A percentile compares a stretch with the other conserved stretches of the same genome.
phyloP scores from a whole-genome alignment of 2,888 invertebrate species.

The Dysmachus trigonus region DNA sequence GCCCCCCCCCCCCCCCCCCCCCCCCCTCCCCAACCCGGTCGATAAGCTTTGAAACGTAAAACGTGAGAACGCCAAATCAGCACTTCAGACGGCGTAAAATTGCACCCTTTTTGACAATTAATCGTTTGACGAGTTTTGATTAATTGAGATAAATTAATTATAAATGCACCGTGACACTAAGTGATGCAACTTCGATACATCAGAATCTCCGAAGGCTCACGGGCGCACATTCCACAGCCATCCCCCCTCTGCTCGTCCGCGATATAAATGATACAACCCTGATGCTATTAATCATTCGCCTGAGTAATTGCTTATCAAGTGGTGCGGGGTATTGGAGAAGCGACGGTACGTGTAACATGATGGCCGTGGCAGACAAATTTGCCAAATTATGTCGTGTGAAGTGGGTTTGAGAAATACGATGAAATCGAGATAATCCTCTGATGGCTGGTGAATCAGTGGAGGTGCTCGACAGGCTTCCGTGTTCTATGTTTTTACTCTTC shows the following conservation, averaged over 20 bases:
- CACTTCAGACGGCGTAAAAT: constrained; percentile 37
- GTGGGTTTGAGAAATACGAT: background rate
- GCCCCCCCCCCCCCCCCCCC: background rate
- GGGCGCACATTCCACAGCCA: background rate
- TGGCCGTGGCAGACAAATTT: background rate
- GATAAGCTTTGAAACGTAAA: constrained; percentile 12
- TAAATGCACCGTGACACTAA: constrained; percentile 52
- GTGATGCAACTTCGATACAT: constrained; percentile 50
- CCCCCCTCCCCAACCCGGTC: background rate
- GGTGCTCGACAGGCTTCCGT: background rate
- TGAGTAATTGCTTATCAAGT: constrained; percentile 42
- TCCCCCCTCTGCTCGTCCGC: constrained; percentile 11
- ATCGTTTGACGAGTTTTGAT: constrained; percentile 45
- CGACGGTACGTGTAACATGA: background rate
- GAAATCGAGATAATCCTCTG: background rate
- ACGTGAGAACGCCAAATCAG: constrained; percentile 25
- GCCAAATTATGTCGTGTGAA: background rate
- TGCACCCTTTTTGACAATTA: constrained; percentile 30
- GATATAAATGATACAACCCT: constrained; percentile 43
- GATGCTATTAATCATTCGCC: constrained; percentile 46
- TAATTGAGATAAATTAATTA: constrained; percentile 52
- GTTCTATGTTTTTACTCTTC: background rate
- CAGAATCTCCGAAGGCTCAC: constrained; percentile 9
- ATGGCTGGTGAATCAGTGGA: background rate
- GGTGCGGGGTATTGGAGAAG: background rate